A percentile compares a stretch with the other conserved stretches of the same genome.
Evolutionary conservation across 2,797 vertebrate species (phyloP).

Genomic region (Trichosurus vulpecula): DNA sequence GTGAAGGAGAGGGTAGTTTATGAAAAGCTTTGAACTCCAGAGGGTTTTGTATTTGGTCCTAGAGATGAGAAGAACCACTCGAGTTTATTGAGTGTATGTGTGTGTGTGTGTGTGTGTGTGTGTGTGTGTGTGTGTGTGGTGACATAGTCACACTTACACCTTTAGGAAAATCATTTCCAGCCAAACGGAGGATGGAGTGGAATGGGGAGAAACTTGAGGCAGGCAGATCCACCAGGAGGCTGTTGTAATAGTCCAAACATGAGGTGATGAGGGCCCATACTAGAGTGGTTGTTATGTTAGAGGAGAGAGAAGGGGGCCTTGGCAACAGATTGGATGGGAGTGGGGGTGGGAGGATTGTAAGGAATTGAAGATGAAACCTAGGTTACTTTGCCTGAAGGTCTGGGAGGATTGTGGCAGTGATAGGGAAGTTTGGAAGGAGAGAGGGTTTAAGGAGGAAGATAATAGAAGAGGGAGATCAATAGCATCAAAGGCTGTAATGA

Average conservation of each 20-base stretch:
- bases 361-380: background rate
- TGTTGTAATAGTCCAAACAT: background rate
- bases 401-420: background rate
- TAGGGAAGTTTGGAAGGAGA: background rate
- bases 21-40: background rate
- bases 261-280: background rate
- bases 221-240: background rate
- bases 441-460: background rate
- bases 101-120: too few species aligned
- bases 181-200: background rate
- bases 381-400: background rate
- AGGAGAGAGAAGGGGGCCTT: background rate
- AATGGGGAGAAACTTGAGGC: background rate
- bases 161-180: background rate
- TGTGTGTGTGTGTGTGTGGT: too few species aligned
- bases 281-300: too few species aligned
- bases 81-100: too few species aligned
- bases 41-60: too few species aligned
- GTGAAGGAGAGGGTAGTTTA: background rate
- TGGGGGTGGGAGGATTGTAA: background rate
- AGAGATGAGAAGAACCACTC: background rate
- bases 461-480: background rate
- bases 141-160: too few species aligned
- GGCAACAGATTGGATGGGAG: background rate
- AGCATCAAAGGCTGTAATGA: background rate